phyloP scores from a whole-genome alignment of 2,888 invertebrate genomes.

The Steromphala cineraria region DNA sequence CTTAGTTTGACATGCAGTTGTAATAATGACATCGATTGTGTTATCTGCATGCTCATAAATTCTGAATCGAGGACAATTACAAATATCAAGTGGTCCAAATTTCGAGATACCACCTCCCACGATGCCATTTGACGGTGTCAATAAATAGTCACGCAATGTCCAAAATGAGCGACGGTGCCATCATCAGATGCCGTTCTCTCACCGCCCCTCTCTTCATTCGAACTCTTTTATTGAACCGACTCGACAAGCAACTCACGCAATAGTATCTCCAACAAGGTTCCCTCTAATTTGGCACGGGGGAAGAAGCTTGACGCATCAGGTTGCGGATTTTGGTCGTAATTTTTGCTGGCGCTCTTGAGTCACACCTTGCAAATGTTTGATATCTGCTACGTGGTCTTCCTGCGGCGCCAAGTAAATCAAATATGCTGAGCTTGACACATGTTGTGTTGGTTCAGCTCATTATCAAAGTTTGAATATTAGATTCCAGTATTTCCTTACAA shows the following conservation, averaged over 20 bases:
- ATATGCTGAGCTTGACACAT: not conserved
- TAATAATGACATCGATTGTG: too few species aligned
- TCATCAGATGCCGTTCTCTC: not conserved
- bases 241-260: not conserved
- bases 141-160: not conserved
- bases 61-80: too few species aligned
- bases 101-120: not conserved
- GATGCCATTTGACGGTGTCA: not conserved
- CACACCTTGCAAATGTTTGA: conserved; percentile 16
- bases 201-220: not conserved
- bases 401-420: not conserved
- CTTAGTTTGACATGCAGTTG: too few species aligned
- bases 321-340: not conserved
- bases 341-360: not conserved
- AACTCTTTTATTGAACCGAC: not conserved
- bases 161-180: not conserved
- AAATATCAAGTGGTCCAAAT: not conserved
- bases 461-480: not conserved
- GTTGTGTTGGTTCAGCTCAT: not conserved
- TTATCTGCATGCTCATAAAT: too few species aligned
- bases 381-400: not conserved
- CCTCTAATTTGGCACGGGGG: not conserved
- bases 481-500: not conserved
- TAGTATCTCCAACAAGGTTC: not conserved
- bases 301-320: not conserved